phyloP scores from a whole-genome alignment of 2,113 vertebrate genomes.

The Coptodon rendalli region DNA sequence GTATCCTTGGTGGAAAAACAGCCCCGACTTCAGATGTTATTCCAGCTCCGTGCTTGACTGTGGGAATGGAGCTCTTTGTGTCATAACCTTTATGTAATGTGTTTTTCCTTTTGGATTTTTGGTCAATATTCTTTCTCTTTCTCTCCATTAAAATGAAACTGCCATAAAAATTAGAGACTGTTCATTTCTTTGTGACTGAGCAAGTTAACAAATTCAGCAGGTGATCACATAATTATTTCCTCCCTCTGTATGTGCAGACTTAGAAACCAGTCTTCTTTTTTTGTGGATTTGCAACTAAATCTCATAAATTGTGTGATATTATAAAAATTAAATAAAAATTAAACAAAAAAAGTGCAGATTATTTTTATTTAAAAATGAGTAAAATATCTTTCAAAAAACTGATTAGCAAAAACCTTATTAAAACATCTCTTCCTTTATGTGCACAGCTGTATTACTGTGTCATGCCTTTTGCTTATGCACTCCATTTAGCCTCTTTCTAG shows the following conservation, averaged over 20 bases:
- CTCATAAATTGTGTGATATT: neutral
- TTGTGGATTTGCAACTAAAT: neutral
- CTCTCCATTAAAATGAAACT: neutral
- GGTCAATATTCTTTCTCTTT: neutral
- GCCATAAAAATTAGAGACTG: neutral
- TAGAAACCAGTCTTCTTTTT: neutral
- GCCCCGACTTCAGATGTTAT: neutral
- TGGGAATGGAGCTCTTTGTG: neutral
- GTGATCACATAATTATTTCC: neutral
- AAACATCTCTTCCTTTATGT: neutral
- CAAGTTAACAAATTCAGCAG: neutral
- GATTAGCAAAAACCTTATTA: rapidly evolving
- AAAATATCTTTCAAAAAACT: neutral
- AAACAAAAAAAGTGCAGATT: neutral
- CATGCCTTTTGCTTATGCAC: neutral
- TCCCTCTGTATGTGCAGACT: neutral
- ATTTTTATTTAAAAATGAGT: neutral
- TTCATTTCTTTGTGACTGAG: neutral
- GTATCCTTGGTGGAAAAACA: neutral
- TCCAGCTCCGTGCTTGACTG: neutral
- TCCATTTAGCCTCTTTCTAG: neutral
- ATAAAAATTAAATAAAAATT: neutral
- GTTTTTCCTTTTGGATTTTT: neutral
- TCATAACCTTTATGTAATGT: neutral
- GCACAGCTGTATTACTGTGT: neutral